phyloP scores from a whole-genome alignment of 2,797 vertebrate species.

The Smutsia gigantea region DNA sequence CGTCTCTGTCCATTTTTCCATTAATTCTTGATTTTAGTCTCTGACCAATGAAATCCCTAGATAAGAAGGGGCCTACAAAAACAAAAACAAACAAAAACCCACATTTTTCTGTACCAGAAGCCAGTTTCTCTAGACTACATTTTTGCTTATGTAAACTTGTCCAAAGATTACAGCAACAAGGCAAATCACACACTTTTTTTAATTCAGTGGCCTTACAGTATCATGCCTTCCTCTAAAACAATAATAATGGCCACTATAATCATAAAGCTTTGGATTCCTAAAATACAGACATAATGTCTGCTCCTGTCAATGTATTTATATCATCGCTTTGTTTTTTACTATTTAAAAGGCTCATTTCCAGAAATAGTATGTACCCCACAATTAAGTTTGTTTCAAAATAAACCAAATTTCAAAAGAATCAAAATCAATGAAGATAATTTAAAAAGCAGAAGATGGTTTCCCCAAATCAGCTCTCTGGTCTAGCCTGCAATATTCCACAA shows the following conservation, averaged over 20 bases:
- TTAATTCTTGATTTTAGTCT: conserved; percentile 3
- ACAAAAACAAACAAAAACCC: too few species aligned
- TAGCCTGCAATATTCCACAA: conserved; percentile 17
- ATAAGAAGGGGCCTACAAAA: not conserved
- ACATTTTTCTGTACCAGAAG: not conserved
- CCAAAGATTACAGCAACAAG: not conserved
- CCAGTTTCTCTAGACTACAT: not conserved
- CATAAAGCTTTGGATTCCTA: not conserved
- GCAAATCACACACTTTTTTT: not conserved
- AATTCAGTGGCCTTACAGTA: not conserved
- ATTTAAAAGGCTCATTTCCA: conserved; percentile 25
- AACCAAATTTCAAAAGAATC: conserved; percentile 53
- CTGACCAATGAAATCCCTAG: not conserved
- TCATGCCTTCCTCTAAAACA: not conserved
- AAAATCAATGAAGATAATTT: conserved; percentile 66
- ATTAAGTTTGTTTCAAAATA: conserved; percentile 60
- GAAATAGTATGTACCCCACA: not conserved
- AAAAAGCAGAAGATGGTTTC: conserved; percentile 54
- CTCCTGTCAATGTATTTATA: not conserved
- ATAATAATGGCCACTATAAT: not conserved
- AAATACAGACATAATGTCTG: not conserved
- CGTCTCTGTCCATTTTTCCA: not conserved
- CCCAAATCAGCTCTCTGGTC: conserved; percentile 40
- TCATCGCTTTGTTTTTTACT: not conserved
- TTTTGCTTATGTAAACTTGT: not conserved